phyloP scores from a whole-genome alignment of 64 coral and sea anemone species.

The Trachythela sp. region DNA sequence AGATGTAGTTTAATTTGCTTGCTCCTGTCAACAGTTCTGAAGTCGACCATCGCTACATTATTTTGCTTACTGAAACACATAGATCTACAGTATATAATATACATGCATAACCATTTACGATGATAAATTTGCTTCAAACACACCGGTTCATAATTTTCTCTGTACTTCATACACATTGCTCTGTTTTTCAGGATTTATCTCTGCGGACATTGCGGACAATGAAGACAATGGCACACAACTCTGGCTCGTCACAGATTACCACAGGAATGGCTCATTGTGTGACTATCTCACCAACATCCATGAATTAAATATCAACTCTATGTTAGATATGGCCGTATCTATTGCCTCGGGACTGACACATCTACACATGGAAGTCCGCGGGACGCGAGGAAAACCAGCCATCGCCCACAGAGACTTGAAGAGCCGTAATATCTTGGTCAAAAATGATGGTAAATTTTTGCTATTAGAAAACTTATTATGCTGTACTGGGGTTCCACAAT shows the following conservation, averaged over 20 bases:
- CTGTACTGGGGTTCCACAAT: too few relatives aligned
- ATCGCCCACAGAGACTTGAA: conserved; percentile 95
- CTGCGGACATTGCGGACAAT: conserved; percentile 86
- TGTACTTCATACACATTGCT: not conserved
- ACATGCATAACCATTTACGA: too few relatives aligned
- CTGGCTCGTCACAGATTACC: conserved; percentile 87
- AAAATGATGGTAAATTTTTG: conserved; percentile 74
- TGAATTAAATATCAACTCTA: conserved; percentile 36
- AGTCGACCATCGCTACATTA: too few relatives aligned
- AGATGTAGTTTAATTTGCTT: too few relatives aligned
- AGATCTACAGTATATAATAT: too few relatives aligned
- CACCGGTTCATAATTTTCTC: too few relatives aligned
- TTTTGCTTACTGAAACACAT: too few relatives aligned
- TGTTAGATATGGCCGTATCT: conserved; percentile 63
- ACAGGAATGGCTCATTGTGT: conserved; percentile 69
- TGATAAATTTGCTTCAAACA: not conserved
- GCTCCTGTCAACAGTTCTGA: too few relatives aligned
- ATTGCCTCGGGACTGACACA: conserved; percentile 70
- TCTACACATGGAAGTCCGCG: conserved; percentile 80
- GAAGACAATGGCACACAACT: conserved; percentile 85
- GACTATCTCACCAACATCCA: conserved; percentile 67
- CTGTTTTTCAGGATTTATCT: conserved; percentile 66
- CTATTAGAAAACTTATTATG: not conserved
- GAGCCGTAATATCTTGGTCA: conserved; percentile 86
- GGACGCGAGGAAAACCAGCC: conserved; percentile 83